Conservation (phyloP, 2,797 vertebrate species). For the Macrochelys suwanniensis region DNA sequence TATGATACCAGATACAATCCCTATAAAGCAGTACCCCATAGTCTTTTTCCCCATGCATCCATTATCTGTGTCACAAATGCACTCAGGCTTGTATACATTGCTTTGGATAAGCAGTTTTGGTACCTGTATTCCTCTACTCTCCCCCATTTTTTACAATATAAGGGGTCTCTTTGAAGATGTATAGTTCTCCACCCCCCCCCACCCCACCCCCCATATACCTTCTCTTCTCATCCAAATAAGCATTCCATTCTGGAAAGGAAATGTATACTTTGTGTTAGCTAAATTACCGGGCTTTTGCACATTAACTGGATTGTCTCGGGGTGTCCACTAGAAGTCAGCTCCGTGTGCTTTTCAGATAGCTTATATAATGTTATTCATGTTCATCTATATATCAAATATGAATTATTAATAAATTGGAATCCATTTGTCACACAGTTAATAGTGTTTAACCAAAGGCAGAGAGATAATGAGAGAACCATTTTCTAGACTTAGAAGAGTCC, state of each 20-base stretch:
- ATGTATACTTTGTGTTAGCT: background rate
- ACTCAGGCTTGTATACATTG: background rate
- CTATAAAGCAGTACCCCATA: background rate
- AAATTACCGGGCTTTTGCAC: background rate
- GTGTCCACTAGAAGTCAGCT: background rate
- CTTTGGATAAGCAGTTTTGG: background rate
- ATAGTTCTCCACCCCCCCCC: too few species aligned
- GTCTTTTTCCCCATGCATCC: background rate
- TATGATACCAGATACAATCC: background rate
- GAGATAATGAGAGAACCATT: background rate
- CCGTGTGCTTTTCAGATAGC: background rate
- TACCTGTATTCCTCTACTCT: background rate
- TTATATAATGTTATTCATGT: background rate
- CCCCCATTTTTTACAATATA: background rate
- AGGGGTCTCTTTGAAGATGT: background rate
- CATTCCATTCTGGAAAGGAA: background rate
- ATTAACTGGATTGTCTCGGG: background rate
- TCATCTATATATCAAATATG: background rate
- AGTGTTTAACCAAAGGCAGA: background rate
- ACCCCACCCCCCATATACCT: background rate
- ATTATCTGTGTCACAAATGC: background rate
- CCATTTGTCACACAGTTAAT: background rate
- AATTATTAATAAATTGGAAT: background rate
- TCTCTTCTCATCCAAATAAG: background rate
- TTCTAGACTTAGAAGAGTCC: too few species aligned